These are phyloP conservation scores for Ichneumoninae sp. DNA, from an alignment of 2,888 invertebrate species.

Conservation along the genomic window DNA sequence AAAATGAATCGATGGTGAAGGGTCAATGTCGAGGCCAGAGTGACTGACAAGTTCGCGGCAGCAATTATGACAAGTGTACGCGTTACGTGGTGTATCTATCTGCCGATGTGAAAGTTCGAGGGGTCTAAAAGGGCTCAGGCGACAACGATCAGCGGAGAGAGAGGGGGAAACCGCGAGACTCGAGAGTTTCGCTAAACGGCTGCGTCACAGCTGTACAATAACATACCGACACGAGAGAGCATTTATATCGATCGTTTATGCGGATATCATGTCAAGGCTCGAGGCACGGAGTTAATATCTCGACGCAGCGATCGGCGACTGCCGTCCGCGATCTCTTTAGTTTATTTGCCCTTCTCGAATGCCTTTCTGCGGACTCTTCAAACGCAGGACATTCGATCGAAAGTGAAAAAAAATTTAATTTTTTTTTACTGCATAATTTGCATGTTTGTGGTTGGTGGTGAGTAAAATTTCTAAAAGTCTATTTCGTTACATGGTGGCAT, in stretches of 20 bases:
- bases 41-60: not conserved
- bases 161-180: not conserved
- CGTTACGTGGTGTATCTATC: not conserved
- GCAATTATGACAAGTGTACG: not conserved
- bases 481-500: not conserved
- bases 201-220: conserved; percentile 17
- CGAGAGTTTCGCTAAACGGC: conserved; percentile 26
- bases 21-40: not conserved
- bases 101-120: conserved; percentile 5
- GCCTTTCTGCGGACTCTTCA: not conserved
- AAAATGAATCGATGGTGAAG: not conserved
- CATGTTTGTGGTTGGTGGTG: not conserved
- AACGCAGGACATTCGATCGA: not conserved
- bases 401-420: not conserved
- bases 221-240: not conserved
- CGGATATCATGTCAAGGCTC: conserved; percentile 39
- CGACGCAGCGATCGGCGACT: not conserved
- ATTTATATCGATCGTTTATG: conserved; percentile 17
- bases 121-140: not conserved
- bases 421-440: not conserved
- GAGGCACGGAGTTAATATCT: conserved; percentile 21
- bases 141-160: conserved; percentile 2
- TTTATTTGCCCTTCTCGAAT: not conserved
- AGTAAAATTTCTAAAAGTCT: not conserved
- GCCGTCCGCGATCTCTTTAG: not conserved